Evolutionary conservation across 2,888 invertebrate genomes (phyloP), one percentile per base, ranked within the genome.

Genomic region (Apodemia zela): DNA sequence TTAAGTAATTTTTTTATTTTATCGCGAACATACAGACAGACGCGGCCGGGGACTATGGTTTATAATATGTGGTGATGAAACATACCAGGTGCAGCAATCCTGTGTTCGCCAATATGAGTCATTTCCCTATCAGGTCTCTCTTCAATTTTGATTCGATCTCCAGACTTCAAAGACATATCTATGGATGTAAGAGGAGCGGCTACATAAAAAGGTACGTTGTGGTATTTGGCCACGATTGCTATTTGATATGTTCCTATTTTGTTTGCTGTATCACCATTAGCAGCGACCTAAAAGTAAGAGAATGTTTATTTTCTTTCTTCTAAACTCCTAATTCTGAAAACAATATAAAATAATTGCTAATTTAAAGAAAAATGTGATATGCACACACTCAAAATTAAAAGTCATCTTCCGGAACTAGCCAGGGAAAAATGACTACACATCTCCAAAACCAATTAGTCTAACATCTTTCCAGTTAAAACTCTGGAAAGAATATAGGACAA

Each of bases 181-280:
- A 98, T 96, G 0, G 99, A 97, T 5, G 98, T 98, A 60, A 95
- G 93, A 0, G 99, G 99, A 5, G 98, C 98, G 2, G 98, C 98
- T 25, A 99, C 95, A 84, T 97, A 99, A 85, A 99, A 99, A 63
- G 98, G 98, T 66, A 99, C 96, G 42, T 93, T 93, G 79, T 99
- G 98, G 84, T 97, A 92, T 76, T 97, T 96, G 0, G 99, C 98
- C 59, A 97, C 93, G 60, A 99, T 96, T 0, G 99, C 98, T 78
- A 99, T 96, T 93, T 98, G 98, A 82, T 98, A 98, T 15, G 98
- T 98, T 75, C 98, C 99, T 79, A 99, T 98, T 94, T 99, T 99
- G 84, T 99, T 99, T 0, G 99, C 99, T 0, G 99, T 99, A 83
- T 99, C 99, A 0, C 99, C 99, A 85, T 99, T 99, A 2, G 96